Evolutionary conservation across 2,888 invertebrate genomes (phyloP).

Genomic region (Chalcis sispes): DNA sequence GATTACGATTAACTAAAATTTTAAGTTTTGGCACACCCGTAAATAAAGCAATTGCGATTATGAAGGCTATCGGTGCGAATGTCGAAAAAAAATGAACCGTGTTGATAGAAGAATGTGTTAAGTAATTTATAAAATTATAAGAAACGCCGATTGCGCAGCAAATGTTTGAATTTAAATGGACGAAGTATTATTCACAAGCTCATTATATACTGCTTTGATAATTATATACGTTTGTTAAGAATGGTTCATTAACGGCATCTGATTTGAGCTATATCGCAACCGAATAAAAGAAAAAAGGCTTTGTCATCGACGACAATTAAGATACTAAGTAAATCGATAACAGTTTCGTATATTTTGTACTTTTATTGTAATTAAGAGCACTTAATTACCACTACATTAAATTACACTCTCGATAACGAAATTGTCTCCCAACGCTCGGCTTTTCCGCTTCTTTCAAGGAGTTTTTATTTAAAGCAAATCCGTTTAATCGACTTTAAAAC

Average conservation of each 20-base stretch:
- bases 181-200: too few species aligned
- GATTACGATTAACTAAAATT: too few species aligned
- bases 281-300: slow-evolving; percentile 2
- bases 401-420: slow-evolving; percentile 39
- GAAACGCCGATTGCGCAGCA: too few species aligned
- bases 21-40: too few species aligned
- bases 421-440: slow-evolving; percentile 32
- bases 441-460: slow-evolving; percentile 18
- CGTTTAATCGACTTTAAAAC: slow-evolving; percentile 2
- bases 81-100: too few species aligned
- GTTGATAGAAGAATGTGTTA: too few species aligned
- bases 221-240: too few species aligned
- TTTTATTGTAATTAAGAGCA: slow-evolving; percentile 26
- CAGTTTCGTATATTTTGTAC: background rate
- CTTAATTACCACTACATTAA: slow-evolving; percentile 36
- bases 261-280: background rate
- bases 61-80: too few species aligned
- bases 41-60: too few species aligned
- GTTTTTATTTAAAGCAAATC: slow-evolving; percentile 10
- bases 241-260: background rate
- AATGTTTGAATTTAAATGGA: too few species aligned
- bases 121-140: too few species aligned
- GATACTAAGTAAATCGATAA: slow-evolving; percentile 21
- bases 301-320: slow-evolving; percentile 20
- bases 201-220: too few species aligned